phyloP scores from a whole-genome alignment of 2,888 invertebrate species.

The Pseudanteris insignis region DNA sequence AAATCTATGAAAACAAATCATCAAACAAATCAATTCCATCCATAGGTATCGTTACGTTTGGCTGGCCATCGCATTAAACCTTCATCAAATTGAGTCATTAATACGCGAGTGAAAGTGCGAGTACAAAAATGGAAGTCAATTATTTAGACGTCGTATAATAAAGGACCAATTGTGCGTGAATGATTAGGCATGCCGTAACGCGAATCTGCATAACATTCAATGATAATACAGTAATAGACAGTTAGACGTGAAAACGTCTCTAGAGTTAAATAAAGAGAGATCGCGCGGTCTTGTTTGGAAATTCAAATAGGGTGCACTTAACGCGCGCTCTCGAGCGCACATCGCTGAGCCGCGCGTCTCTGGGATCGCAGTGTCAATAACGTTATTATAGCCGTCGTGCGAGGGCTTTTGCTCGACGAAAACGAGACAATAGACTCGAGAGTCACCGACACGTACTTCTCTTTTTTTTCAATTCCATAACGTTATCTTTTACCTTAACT shows the following conservation, averaged over 20 bases:
- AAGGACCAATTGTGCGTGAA: conserved; percentile 39
- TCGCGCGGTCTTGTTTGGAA: conserved; percentile 26
- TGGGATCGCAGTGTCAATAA: conserved; percentile 45
- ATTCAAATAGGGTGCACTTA: conserved; percentile 53
- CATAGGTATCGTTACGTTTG: too few species aligned
- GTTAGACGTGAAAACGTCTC: conserved; percentile 41
- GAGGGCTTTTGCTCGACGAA: conserved; percentile 36
- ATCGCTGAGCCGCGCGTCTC: too few species aligned
- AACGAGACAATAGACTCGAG: conserved; percentile 36
- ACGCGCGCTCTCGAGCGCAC: conserved; percentile 49
- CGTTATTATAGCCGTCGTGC: conserved; percentile 38
- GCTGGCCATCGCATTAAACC: too few species aligned
- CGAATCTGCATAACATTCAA: conserved; percentile 21
- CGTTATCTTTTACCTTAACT: too few species aligned
- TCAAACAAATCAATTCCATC: too few species aligned
- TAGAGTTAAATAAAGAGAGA: conserved; percentile 8
- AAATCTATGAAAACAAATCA: too few species aligned
- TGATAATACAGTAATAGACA: conserved; percentile 49
- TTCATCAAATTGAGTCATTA: too few species aligned
- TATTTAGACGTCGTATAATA: too few species aligned
- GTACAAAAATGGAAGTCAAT: too few species aligned
- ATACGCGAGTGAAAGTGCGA: too few species aligned
- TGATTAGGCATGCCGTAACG: conserved; percentile 10
- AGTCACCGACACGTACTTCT: conserved; percentile 34
- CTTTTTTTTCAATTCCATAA: conserved; percentile 20